Conservation (phyloP, 2,113 vertebrate species). For the Rattus rattus region DNA sequence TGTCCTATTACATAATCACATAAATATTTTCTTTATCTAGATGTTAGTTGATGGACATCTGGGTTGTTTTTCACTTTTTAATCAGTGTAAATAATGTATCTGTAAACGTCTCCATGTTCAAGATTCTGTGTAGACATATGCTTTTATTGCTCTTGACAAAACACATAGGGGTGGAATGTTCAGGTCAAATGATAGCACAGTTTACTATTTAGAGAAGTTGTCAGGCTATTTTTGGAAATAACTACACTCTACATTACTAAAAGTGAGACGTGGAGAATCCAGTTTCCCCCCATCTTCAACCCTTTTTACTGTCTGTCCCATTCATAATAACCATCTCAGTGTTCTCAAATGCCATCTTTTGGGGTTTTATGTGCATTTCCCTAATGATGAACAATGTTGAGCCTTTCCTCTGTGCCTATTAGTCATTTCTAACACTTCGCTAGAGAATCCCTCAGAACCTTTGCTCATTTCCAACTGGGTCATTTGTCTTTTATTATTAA, state of each 20-base stretch:
- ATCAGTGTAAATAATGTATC: neutral
- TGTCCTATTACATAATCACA: neutral
- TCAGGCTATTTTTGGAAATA: neutral
- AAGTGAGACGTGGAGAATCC: neutral
- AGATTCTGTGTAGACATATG: neutral
- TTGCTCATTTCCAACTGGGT: neutral
- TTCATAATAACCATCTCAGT: neutral
- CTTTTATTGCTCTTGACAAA: neutral
- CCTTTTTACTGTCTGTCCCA: neutral
- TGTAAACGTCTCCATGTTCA: neutral
- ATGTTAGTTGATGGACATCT: neutral
- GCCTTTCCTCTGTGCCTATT: neutral
- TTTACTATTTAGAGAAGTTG: neutral
- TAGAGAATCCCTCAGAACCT: neutral
- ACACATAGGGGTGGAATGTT: neutral
- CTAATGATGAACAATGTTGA: neutral
- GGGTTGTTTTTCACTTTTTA: neutral
- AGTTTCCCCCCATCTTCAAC: neutral
- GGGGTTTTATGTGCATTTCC: conserved; percentile 29
- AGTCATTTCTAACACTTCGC: neutral
- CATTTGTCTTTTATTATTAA: conserved; percentile 35
- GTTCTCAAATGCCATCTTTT: neutral
- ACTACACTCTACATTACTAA: neutral
- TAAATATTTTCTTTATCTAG: neutral
- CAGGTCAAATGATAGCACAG: neutral